Evolutionary conservation across 2,888 invertebrate species (phyloP).

Genomic region (Epistrophe grossulariae): DNA sequence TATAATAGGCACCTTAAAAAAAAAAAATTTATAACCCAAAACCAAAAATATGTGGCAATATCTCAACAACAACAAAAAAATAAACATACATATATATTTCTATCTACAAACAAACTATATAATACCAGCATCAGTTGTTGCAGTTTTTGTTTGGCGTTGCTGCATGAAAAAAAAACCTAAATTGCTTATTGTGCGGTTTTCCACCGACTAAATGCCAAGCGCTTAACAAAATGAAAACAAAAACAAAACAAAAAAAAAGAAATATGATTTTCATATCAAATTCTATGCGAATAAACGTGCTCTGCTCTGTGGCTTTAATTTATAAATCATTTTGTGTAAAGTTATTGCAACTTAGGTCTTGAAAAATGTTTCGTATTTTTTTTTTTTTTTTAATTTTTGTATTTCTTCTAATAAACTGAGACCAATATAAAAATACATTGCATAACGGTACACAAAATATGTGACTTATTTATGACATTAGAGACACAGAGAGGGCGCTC

Average conservation of each 20-base stretch:
- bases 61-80: conserved; percentile 18
- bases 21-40: conserved; percentile 39
- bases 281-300: conserved; percentile 54
- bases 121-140: conserved; percentile 40
- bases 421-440: conserved; percentile 36
- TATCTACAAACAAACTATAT: neutral
- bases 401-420: conserved; percentile 34
- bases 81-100: neutral
- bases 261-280: conserved; percentile 58
- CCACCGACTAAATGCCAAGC: conserved; percentile 56
- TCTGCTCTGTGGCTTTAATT: conserved; percentile 48
- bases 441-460: conserved; percentile 49
- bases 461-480: conserved; percentile 44
- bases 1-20: conserved; percentile 2
- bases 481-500: conserved; percentile 28
- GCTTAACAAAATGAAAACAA: conserved; percentile 29
- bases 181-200: conserved; percentile 66
- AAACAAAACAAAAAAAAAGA: neutral
- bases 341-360: conserved; percentile 40
- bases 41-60: conserved; percentile 59
- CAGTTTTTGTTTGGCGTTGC: conserved; percentile 18
- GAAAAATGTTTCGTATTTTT: conserved; percentile 18
- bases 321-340: conserved; percentile 40
- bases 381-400: neutral
- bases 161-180: conserved; percentile 62